Base-by-base conservation (phyloP, 2,888 invertebrate species). In the Cephus runcator region DNA sequence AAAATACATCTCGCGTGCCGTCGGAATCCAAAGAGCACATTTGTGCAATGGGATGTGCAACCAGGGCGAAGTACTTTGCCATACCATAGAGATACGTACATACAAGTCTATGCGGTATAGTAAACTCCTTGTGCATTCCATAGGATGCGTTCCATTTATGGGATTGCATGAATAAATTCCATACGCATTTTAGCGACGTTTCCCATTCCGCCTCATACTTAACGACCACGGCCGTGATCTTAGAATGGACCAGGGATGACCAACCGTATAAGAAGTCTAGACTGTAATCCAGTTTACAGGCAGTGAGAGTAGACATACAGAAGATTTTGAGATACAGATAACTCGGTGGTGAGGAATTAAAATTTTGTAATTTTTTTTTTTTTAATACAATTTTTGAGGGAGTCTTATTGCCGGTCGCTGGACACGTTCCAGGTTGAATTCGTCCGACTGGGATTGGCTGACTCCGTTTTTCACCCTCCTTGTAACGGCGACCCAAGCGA, bases 91-190 rank as follows among this genome's bases (percentile, higher is more conserved):
- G 69, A 34, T 71, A 71, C 34, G 71, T 71, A 71, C 71, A 1
- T 71, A 33, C 23, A 71, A 33, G 71, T 34, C 71, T 12, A 69
- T 30, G 33, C 3, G 33, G 71, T 71, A 34, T 11, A 31, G 31
- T 31, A 12, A 31, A 71, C 33, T 35, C 76, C 79, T 33, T 30
- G 11, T 73, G 79, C 81, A 77, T 79, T 81, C 78, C 77, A 83
- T 82, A 82, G 81, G 81, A 81, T 85, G 85, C 81, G 84, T 85
- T 87, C 88, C 89, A 89, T 89, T 89, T 88, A 88, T 89, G 85
- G 86, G 86, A 89, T 89, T 89, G 87, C 89, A 89, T 89, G 88
- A 89, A 88, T 88, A 88, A 84, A 88, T 88, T 88, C 88, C 81
- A 76, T 80, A 85, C 86, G 87, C 85, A 88, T 88, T 83, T 85